These are phyloP conservation scores for Caenorhabditis sp. DNA, from an alignment of 2,888 invertebrate genomes.

Conservation along the genomic window DNA sequence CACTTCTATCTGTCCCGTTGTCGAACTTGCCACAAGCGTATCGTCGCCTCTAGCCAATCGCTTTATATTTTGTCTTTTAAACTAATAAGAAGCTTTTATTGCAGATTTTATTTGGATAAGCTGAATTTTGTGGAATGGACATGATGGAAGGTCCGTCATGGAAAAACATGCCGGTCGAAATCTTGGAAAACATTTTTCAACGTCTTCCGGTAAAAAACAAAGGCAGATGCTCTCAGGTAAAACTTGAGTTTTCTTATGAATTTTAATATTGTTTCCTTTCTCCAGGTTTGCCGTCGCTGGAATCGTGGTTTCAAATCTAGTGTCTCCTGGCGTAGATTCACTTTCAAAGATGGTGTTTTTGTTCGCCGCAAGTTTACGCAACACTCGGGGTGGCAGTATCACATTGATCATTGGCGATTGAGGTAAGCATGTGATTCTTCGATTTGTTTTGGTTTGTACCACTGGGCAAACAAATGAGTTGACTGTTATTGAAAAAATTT, in stretches of 20 bases:
- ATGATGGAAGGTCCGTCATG: conserved; percentile 84
- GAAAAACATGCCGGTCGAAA: conserved; percentile 88
- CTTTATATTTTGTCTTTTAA: conserved; percentile 1
- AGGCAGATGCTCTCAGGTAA: conserved; percentile 89
- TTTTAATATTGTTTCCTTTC: too few relatives aligned
- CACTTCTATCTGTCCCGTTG: conserved; percentile 4
- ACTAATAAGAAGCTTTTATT: background rate
- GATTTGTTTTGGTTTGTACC: conserved; percentile 15
- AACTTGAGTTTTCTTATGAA: too few relatives aligned
- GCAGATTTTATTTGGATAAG: background rate
- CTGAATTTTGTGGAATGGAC: background rate
- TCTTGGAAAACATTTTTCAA: conserved; percentile 89
- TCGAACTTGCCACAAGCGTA: conserved; percentile 48
- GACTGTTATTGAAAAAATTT: background rate
- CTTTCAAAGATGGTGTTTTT: conserved; percentile 88
- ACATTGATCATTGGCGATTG: conserved; percentile 89
- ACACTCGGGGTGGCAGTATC: conserved; percentile 90
- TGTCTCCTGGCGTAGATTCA: conserved; percentile 89
- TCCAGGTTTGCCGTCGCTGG: conserved; percentile 86
- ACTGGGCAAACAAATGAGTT: conserved; percentile 2
- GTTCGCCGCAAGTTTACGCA: conserved; percentile 90
- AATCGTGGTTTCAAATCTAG: conserved; percentile 88
- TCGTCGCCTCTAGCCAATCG: background rate
- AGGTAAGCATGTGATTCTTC: conserved; percentile 52
- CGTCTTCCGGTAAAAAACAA: conserved; percentile 88